Base-by-base conservation (phyloP, 1,140 invertebrate genomes). In the Caenorhabditis brenneri region DNA sequence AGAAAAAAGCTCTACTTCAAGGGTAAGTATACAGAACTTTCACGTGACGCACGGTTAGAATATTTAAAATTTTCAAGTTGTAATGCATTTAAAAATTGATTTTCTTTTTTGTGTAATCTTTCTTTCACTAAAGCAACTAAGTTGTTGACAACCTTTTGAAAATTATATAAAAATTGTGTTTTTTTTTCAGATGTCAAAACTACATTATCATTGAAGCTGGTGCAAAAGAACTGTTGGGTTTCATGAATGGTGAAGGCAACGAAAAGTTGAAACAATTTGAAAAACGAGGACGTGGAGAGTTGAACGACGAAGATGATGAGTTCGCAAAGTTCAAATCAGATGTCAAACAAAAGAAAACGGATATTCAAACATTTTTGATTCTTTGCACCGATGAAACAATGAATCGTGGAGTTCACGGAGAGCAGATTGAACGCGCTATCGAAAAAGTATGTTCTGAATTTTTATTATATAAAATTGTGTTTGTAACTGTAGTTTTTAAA, bases 1-100 rank as follows among this genome's bases (percentile, higher is more conserved):
- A 46, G 29, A 85, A 85, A 74, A 85, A 85, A 49, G 46, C 33
- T 22, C 29, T 60, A 16, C 36, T 85, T 16, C 55, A 85, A 42
- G 58, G 83, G 83, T 84, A 16, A 69, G 83, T 39, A 7, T n/a
- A 42, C 39, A 65, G 31, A 19, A n/a, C 22, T 27, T 24, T 36
- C 10, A 24, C 58, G 58, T 65, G 58, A 65, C 16, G 9, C n/a
- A n/a, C n/a, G n/a, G n/a, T n/a, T n/a, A n/a, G n/a, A n/a, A n/a
- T n/a, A n/a, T n/a, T n/a, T n/a, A n/a, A n/a, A n/a, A n/a, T n/a
- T n/a, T n/a, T n/a, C n/a, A n/a, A n/a, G n/a, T n/a, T n/a, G n/a
- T n/a, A n/a, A n/a, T n/a, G n/a, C n/a, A n/a, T n/a, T n/a, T n/a
- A n/a, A n/a, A n/a, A n/a, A n/a, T n/a, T n/a, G n/a, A n/a, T n/a